Conservation (phyloP, 2,113 vertebrate species). For the Scalopus aquaticus region DNA sequence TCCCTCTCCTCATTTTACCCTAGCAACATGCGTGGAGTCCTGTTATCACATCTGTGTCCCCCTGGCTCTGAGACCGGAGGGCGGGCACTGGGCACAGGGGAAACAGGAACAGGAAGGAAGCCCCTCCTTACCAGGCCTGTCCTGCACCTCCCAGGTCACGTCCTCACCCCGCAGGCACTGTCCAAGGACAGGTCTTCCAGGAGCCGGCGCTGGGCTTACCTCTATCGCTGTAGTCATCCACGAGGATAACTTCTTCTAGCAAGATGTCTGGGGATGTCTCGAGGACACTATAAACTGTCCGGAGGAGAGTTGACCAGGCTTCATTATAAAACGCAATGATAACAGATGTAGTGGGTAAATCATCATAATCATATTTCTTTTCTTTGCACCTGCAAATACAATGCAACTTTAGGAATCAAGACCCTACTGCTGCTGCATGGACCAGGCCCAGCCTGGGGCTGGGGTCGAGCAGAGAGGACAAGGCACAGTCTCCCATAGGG, state of each 20-base stretch:
- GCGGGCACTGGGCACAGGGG: background rate
- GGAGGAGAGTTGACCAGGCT: conserved; percentile 97
- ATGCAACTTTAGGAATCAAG: background rate
- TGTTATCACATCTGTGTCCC: background rate
- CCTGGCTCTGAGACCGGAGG: background rate
- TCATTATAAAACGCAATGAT: conserved; percentile 99
- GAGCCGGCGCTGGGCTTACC: conserved; percentile 81
- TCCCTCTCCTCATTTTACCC: background rate
- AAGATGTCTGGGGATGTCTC: conserved; percentile 96
- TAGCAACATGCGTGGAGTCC: background rate
- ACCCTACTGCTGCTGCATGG: background rate
- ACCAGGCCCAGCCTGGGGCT: background rate
- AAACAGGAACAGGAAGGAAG: background rate
- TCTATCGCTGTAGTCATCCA: conserved; percentile 98
- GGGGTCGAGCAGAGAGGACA: background rate
- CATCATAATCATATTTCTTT: conserved; percentile 92
- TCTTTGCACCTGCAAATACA: conserved; percentile 90
- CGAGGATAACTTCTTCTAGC: conserved; percentile 94
- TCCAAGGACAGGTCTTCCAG: background rate
- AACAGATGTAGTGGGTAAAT: conserved; percentile 93
- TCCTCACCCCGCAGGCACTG: background rate
- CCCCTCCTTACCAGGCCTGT: background rate
- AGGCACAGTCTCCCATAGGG: background rate
- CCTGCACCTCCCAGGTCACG: background rate
- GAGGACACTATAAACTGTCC: conserved; percentile 97